Percentiles rank a stretch among this genome's conserved stretches.
Conservation (phyloP, 2,113 vertebrate genomes). For the Antigone vipio region DNA sequence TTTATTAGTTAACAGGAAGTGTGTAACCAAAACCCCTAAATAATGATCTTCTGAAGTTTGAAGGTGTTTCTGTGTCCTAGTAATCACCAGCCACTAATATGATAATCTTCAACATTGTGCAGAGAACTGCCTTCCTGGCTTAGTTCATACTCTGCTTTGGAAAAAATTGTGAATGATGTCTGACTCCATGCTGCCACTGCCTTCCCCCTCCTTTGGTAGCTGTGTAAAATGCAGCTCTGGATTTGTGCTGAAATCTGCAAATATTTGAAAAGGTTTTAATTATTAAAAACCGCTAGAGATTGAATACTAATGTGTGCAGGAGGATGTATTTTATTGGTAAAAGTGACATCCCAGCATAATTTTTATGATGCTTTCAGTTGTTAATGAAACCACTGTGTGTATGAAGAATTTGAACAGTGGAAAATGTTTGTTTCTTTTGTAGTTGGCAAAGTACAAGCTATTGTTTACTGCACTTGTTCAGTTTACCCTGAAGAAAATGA, state of each 20-base stretch:
- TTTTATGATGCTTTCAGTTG: background rate
- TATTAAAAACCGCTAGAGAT: background rate
- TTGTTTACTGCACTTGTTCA: constrained; percentile 89
- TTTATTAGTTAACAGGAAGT: background rate
- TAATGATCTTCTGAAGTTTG: background rate
- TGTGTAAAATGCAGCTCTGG: background rate
- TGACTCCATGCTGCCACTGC: background rate
- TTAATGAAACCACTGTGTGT: background rate
- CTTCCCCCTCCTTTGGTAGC: background rate
- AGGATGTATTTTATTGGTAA: background rate
- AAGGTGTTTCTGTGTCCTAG: background rate
- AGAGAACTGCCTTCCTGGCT: background rate
- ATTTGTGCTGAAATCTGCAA: background rate
- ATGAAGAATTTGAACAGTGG: background rate
- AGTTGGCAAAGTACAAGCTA: constrained; percentile 82
- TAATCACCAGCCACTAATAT: background rate
- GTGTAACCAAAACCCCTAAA: background rate
- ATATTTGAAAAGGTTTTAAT: background rate
- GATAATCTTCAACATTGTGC: background rate
- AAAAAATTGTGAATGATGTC: background rate
- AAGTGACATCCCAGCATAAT: background rate
- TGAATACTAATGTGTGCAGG: background rate
- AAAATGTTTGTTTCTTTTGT: background rate
- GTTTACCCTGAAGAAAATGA: constrained; percentile 88
- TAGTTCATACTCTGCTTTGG: background rate